Evolutionary conservation across 2,113 vertebrate genomes (phyloP), one percentile per base, ranked within the genome.

Genomic region (Probosciger aterrimus): DNA sequence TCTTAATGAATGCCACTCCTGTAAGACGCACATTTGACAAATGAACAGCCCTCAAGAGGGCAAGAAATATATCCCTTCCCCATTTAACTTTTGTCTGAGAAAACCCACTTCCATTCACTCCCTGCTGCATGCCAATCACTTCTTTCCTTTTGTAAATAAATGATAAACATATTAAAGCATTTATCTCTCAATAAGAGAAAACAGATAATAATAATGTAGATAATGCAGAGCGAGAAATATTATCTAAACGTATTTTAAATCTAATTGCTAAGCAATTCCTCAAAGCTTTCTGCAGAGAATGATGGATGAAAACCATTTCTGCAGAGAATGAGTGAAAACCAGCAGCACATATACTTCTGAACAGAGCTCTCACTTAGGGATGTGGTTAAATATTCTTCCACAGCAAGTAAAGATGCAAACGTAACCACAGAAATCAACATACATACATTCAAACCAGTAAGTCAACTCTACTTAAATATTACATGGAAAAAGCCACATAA

Each of bases 11-110:
- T 15, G 65, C 75, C 93, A 92, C 73, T 94, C 91, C 79, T 87
- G 1, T 47, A 82, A 84, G 83, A 70, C 50, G 47, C 64, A 71
- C n/a, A 46, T 69, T 4, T 57, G 88, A 90, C 60, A 90, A 57
- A 64, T 44, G 39, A 83, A 83, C 44, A 63, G 78, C 49, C 27
- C 77, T 53, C 73, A 81, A 84, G 82, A 67, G 82, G 27, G 43
- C 44, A 84, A 47, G 86, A 96, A 93, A 69, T 86, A 78, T 62
- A 91, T 88, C 64, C 53, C 68, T 78, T 71, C 60, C 41, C 77
- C 57, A 57, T 79, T 83, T 90, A 90, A 82, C 90, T 91, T 93
- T 79, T 94, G 89, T 94, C 79, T 75, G 65, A 57, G 31, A 71
- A 94, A 94, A 73, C 62, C 80, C 25, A 57, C 77, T 84, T 71